Conservation (phyloP, 2,113 vertebrate species). For the Buteo buteo region DNA sequence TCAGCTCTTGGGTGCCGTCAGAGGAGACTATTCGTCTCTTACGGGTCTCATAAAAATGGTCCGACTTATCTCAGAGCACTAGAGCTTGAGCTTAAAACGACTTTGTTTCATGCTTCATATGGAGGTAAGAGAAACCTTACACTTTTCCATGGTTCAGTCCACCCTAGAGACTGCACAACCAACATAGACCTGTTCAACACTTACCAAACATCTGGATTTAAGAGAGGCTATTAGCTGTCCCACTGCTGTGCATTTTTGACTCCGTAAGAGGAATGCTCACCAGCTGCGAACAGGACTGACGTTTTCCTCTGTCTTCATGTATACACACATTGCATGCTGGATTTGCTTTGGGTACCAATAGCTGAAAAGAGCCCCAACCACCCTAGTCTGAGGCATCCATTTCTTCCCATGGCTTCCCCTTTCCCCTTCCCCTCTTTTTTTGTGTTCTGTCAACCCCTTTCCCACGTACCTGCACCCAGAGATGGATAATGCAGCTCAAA, state of each 20-base stretch:
- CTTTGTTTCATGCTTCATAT: not conserved
- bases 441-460: not conserved
- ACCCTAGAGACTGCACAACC: not conserved
- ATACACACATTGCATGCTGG: not conserved
- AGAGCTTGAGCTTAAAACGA: not conserved
- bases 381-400: not conserved
- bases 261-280: not conserved
- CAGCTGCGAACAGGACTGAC: not conserved
- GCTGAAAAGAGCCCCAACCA: too few relatives aligned
- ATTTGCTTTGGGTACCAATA: not conserved
- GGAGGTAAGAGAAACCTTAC: not conserved
- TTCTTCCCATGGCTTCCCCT: not conserved
- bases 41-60: not conserved
- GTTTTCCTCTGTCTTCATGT: not conserved
- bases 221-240: not conserved
- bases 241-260: too few relatives aligned
- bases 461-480: too few relatives aligned
- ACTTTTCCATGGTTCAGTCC: not conserved
- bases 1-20: not conserved
- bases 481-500: not conserved
- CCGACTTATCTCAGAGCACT: not conserved
- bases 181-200: not conserved
- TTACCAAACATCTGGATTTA: not conserved
- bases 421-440: not conserved
- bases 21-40: not conserved